Percentiles rank a stretch among this genome's conserved stretches.
Conservation (phyloP, 2,888 invertebrate genomes). For the Yponomeuta malinellus region DNA sequence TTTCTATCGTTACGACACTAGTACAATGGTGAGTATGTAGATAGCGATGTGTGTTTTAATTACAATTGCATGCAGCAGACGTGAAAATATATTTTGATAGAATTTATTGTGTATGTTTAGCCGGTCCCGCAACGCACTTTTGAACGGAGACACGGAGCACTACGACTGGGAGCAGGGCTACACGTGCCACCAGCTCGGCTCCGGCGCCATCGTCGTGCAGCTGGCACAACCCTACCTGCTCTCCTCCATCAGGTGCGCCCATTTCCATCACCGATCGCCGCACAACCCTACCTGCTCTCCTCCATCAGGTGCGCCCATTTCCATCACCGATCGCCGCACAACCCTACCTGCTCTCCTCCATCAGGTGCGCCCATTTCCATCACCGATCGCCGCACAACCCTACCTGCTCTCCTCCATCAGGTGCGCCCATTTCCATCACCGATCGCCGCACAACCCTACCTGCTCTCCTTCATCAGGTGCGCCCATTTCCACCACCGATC, state of each 20-base stretch:
- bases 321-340: too few relatives aligned
- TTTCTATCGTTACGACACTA: too few relatives aligned
- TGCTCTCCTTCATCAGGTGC: slow-evolving; percentile 80
- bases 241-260: slow-evolving; percentile 66
- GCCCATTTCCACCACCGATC: too few relatives aligned
- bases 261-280: slow-evolving; percentile 37
- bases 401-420: slow-evolving; percentile 86
- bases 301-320: slow-evolving; percentile 64
- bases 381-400: too few relatives aligned
- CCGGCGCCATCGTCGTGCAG: slow-evolving; percentile 96
- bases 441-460: slow-evolving; percentile 97
- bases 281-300: slow-evolving; percentile 94
- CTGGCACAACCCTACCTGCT: slow-evolving; percentile 97
- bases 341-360: slow-evolving; percentile 92
- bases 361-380: too few relatives aligned
- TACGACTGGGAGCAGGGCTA: slow-evolving; percentile 99
- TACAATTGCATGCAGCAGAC: too few relatives aligned
- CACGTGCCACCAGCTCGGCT: slow-evolving; percentile 96
- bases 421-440: too few relatives aligned
- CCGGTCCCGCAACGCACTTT: slow-evolving; percentile 93
- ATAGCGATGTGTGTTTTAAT: too few relatives aligned
- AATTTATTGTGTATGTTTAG: slow-evolving; percentile 40
- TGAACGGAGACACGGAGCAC: slow-evolving; percentile 95
- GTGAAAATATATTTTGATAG: too few relatives aligned
- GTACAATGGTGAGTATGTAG: too few relatives aligned